A percentile compares a stretch with the other conserved stretches of the same genome.
These are phyloP conservation scores for Otus scops DNA, from an alignment of 2,797 vertebrate genomes.

Conservation along the genomic window DNA sequence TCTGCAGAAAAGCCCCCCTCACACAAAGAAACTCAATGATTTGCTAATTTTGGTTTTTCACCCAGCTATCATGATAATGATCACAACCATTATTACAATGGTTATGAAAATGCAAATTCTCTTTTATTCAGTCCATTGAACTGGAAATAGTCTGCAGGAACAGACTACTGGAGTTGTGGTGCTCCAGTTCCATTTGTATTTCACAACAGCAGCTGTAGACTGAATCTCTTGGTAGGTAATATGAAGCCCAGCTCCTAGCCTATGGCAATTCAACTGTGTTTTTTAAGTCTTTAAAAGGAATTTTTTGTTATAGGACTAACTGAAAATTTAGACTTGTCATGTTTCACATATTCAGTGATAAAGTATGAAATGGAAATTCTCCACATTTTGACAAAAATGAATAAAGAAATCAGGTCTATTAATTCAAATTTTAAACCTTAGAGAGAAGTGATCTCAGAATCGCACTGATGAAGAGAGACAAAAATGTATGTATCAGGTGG, in stretches of 20 bases:
- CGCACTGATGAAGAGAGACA: not conserved
- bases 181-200: not conserved
- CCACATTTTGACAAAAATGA: not conserved
- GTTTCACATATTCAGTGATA: not conserved
- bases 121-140: constrained; percentile 27
- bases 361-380: not conserved
- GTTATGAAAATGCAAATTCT: constrained; percentile 62
- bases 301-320: not conserved
- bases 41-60: not conserved
- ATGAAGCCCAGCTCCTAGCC: not conserved
- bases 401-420: not conserved
- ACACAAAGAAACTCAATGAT: not conserved
- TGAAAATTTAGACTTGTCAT: not conserved
- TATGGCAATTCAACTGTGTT: not conserved
- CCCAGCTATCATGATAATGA: constrained; percentile 13
- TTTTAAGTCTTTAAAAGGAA: not conserved
- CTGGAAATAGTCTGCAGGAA: constrained; percentile 12
- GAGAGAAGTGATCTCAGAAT: not conserved
- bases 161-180: not conserved
- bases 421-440: not conserved
- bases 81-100: constrained; percentile 29
- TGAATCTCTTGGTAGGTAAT: not conserved
- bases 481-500: not conserved
- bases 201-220: not conserved
- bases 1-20: not conserved